Evolutionary conservation across 2,797 vertebrate genomes (phyloP).

Genomic region (Amblyraja radiata): DNA sequence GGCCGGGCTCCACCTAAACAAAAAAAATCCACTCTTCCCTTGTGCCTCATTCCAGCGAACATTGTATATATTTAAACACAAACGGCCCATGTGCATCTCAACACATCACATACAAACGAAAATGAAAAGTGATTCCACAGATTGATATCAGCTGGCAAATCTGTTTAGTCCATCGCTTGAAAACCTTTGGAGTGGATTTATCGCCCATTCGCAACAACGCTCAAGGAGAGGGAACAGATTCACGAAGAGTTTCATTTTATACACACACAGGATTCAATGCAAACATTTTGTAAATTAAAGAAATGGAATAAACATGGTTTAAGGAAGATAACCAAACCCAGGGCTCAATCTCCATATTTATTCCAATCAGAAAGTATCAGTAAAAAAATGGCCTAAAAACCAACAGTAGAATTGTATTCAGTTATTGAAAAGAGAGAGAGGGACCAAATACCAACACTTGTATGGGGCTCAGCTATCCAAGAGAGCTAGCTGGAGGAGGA

Average conservation of each 20-base stretch:
- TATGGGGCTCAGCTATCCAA: not conserved
- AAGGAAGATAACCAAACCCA: not conserved
- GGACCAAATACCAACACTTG: not conserved
- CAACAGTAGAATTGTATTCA: too few relatives aligned
- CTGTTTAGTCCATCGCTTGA: not conserved
- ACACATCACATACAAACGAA: too few relatives aligned
- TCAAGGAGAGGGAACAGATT: not conserved
- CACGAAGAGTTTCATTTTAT: not conserved
- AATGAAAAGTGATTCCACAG: not conserved
- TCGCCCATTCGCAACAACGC: not conserved
- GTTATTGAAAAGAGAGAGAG: not conserved
- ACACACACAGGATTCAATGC: not conserved
- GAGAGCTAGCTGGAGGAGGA: too few relatives aligned
- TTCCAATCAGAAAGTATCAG: not conserved
- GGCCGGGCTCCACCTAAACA: too few relatives aligned
- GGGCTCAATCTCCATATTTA: not conserved
- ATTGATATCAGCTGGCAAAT: not conserved
- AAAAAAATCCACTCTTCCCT: not conserved
- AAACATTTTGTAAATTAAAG: slow-evolving; percentile 21
- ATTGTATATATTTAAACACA: not conserved
- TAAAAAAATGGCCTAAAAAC: not conserved
- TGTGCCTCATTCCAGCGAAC: not conserved
- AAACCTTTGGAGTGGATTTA: not conserved
- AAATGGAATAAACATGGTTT: not conserved
- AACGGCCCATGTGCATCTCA: not conserved